Base-by-base conservation (phyloP, 2,888 invertebrate genomes). In the Galerucella calmariensis region DNA sequence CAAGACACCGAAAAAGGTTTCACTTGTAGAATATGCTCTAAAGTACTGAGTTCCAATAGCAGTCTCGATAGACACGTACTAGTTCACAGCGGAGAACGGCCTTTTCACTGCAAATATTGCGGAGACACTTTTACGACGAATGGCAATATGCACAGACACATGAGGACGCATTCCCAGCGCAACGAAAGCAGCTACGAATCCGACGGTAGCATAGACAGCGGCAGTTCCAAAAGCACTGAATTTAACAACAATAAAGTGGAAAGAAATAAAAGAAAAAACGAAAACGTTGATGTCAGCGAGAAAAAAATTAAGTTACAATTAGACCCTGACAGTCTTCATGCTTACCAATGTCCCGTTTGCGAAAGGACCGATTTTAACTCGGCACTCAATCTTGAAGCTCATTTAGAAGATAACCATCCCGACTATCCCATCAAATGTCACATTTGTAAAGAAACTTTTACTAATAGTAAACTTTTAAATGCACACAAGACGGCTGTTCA, bases 81-180 rank as follows among this genome's bases (percentile, higher is more conserved):
- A 73, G 93, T 94, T 3, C 95, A 95, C 85, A 93, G 94, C 56
- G 94, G 94, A 16, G 94, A 95, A 83, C 89, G 94, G 11, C 94
- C 95, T 2, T 95, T 95, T 87, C 92, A 92, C 82, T 95, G 95
- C 86, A 92, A 91, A 83, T 90, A 92, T 81, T 95, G 95, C 87
- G 91, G 92, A 72, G 92, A 94, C 87, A 92, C 94, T 58, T 95
- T 95, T 87, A 94, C 94, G 51, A 95, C 95, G 14, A 95, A 95
- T 85, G 95, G 94, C 41, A 95, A 94, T 86, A 94, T 95, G 94
- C 94, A 94, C 84, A 89, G 95, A 56, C 95, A 95, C 86, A 91
- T 94, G 90, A 90, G 94, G 75, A 94, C 93, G 2, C 93, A 94
- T 85, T 90, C 90, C 76, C 88, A 88, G 78, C 89, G 89, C 81